Base-by-base conservation (phyloP, 2,888 invertebrate species). In the Xanthia icteritia region DNA sequence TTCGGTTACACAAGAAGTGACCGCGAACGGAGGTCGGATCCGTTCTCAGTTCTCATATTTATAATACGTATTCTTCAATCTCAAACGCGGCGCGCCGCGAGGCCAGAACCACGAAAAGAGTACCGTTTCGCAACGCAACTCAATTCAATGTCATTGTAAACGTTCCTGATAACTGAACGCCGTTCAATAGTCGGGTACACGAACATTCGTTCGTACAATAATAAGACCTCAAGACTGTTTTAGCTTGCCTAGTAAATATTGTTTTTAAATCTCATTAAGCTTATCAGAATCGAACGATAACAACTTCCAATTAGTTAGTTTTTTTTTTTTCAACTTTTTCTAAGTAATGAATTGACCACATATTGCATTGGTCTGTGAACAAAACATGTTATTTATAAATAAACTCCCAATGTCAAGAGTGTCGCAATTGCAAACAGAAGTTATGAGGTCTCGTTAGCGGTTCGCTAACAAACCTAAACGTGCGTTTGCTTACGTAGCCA, bases 51-150 rank as follows among this genome's bases (percentile, higher is more conserved):
- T 77, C 96, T 96, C 96, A 95, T 96, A 95, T 96, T 95, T 96
- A 95, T 94, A 94, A 94, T 94, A 95, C 94, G 95, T 96, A 96
- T 96, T 96, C 96, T 96, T 96, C 95, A 94, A 95, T 96, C 95
- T 95, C 93, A 90, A 92, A 91, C 90, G 92, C 92, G 92, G 85
- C 90, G 86, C 92, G 93, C 94, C 93, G 94, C 94, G 96, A 91
- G 91, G 85, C 89, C 89, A 87, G 80, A 93, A 93, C 91, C 94
- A 95, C 96, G 92, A 96, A 96, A 96, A 96, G 94, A 95, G 93
- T 94, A 94, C 92, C 92, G 93, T 96, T 96, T 96, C 96, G 96
- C 95, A 96, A 96, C 92, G 93, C 94, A 95, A 89, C 92, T 88
- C 88, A 91, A 92, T 95, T 95, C 96, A 96, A 96, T 96, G 96